These are phyloP conservation scores for Drosophila fuyamai DNA, from an alignment of 1,140 invertebrate genomes.

Conservation along the genomic window DNA sequence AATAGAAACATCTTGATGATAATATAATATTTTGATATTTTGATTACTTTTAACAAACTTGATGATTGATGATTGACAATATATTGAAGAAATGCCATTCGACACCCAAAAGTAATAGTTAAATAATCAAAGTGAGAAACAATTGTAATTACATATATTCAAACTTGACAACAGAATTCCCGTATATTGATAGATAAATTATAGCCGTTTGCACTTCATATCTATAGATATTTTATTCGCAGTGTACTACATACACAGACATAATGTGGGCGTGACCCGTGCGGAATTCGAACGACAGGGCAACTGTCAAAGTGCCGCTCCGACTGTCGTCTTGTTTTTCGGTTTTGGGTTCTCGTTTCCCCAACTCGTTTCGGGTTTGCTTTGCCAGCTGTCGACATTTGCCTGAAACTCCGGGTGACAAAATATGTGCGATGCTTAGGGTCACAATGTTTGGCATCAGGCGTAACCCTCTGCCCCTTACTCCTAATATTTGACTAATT, in stretches of 20 bases:
- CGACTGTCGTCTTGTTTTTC: constrained; percentile 24
- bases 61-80: too few species aligned
- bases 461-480: background rate
- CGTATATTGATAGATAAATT: too few species aligned
- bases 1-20: too few species aligned
- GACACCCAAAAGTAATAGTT: too few species aligned
- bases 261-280: constrained; percentile 58
- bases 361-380: constrained; percentile 30
- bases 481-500: constrained; percentile 56
- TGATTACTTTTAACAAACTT: too few species aligned
- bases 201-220: background rate
- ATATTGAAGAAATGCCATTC: too few species aligned
- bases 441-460: constrained; percentile 20
- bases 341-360: background rate
- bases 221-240: constrained; percentile 10
- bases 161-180: too few species aligned
- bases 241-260: constrained; percentile 33
- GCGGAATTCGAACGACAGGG: constrained; percentile 22
- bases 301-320: constrained; percentile 37
- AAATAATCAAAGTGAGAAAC: too few species aligned
- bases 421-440: constrained; percentile 28
- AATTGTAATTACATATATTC: too few species aligned
- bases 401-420: constrained; percentile 40
- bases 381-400: constrained; percentile 68
- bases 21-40: too few species aligned